Conservation (phyloP, 2,888 invertebrate genomes). For the Chrysopilus asiliformis region DNA sequence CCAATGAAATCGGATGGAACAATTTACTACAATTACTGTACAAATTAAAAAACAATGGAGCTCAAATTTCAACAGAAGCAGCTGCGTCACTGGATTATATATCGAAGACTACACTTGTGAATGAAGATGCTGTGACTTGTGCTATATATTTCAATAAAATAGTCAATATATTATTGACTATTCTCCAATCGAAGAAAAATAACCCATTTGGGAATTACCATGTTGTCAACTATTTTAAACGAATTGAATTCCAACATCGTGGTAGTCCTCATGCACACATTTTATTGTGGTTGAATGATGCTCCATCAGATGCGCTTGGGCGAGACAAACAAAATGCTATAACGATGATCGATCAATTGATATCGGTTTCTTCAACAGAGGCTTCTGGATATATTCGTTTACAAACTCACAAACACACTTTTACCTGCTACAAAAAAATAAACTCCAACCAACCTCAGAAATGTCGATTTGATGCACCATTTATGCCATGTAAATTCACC, state of each 20-base stretch:
- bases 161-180: constrained; percentile 10
- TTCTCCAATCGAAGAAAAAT: constrained; percentile 14
- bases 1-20: constrained; percentile 1
- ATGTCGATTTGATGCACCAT: constrained; percentile 25
- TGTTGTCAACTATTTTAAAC: constrained; percentile 20
- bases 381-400: constrained; percentile 19
- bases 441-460: constrained; percentile 16
- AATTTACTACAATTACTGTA: constrained; percentile 24
- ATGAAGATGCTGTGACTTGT: constrained; percentile 17
- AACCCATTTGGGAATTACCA: constrained; percentile 20
- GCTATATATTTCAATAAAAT: constrained; percentile 16
- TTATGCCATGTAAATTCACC: constrained; percentile 20
- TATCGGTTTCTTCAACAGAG: constrained; percentile 5
- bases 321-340: constrained; percentile 17
- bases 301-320: constrained; percentile 16
- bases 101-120: constrained; percentile 16
- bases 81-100: constrained; percentile 11
- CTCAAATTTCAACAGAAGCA: constrained; percentile 7
- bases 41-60: constrained; percentile 17
- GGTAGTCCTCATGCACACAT: too few species aligned
- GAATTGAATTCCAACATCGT: too few species aligned
- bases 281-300: constrained; percentile 26
- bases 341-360: constrained; percentile 7
- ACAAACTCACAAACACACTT: too few species aligned
- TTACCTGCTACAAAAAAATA: too few species aligned